Evolutionary conservation across 2,113 vertebrate genomes (phyloP).

Genomic region (Cyanocitta stelleri): DNA sequence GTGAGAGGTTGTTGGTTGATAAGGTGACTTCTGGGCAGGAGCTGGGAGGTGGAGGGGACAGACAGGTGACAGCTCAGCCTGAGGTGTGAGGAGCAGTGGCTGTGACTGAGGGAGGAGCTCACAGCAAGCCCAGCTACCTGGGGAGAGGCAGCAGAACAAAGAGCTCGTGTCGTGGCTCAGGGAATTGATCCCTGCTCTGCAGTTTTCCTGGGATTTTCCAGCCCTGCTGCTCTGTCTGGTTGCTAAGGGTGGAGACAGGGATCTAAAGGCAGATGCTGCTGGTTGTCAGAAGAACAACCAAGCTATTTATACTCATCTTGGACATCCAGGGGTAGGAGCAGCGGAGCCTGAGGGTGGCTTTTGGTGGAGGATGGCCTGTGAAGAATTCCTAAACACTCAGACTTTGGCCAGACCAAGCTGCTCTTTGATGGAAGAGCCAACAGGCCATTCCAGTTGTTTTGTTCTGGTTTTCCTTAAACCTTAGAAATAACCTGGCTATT

Average conservation of each 20-base stretch:
- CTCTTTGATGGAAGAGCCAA: background rate
- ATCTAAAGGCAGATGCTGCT: background rate
- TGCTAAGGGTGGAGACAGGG: slow-evolving; percentile 21
- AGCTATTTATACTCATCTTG: background rate
- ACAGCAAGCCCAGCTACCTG: background rate
- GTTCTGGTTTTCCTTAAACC: background rate
- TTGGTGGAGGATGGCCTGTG: background rate
- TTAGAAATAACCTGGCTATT: background rate
- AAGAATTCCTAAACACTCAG: background rate
- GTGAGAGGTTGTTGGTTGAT: background rate
- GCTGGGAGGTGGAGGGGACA: background rate
- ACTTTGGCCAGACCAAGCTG: background rate
- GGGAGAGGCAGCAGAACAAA: background rate
- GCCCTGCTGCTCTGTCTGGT: background rate
- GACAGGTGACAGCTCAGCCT: background rate
- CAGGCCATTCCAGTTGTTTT: background rate
- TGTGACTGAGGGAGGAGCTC: background rate
- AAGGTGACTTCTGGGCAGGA: background rate
- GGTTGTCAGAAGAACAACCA: background rate
- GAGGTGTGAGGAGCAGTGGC: background rate
- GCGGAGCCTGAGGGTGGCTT: background rate
- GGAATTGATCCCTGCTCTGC: background rate
- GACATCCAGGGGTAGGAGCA: background rate
- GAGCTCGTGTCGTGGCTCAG: accelerated
- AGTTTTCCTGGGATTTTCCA: background rate